phyloP scores from a whole-genome alignment of 2,888 invertebrate genomes.

The Trilocha varians region DNA sequence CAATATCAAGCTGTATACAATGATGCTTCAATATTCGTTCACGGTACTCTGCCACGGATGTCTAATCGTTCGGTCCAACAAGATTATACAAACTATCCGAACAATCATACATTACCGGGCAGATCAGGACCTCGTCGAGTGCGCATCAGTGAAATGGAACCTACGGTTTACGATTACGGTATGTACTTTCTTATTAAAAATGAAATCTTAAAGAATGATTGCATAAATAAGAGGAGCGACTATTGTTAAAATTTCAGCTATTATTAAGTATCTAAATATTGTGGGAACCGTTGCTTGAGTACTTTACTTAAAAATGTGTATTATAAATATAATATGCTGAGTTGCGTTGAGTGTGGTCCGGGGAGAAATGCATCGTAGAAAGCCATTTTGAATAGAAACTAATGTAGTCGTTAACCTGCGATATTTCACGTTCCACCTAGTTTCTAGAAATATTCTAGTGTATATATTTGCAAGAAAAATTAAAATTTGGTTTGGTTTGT shows the following conservation, averaged over 20 bases:
- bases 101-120: conserved; percentile 45
- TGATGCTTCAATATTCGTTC: conserved; percentile 33
- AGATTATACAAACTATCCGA: conserved; percentile 23
- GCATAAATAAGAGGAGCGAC: not conserved
- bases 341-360: conserved; percentile 20
- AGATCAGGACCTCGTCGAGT: conserved; percentile 51
- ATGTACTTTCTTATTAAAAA: conserved; percentile 23
- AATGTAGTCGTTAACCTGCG: conserved; percentile 48
- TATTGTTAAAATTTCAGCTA: not conserved
- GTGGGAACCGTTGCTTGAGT: conserved; percentile 8
- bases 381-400: conserved; percentile 60
- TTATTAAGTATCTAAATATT: not conserved
- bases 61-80: conserved; percentile 22
- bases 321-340: conserved; percentile 16
- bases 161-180: conserved; percentile 62
- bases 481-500: too few relatives aligned
- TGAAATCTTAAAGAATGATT: not conserved
- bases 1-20: conserved; percentile 40
- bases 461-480: conserved; percentile 28
- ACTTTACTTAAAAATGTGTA: conserved; percentile 8
- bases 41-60: conserved; percentile 45
- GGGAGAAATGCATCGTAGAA: conserved; percentile 51
- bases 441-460: conserved; percentile 24
- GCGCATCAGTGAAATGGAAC: conserved; percentile 55
- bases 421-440: conserved; percentile 39